Evolutionary conservation across 37 sponge, comb jelly and placozoan species (phyloP).

Genomic region (Chondrilla cf. caribensis): DNA sequence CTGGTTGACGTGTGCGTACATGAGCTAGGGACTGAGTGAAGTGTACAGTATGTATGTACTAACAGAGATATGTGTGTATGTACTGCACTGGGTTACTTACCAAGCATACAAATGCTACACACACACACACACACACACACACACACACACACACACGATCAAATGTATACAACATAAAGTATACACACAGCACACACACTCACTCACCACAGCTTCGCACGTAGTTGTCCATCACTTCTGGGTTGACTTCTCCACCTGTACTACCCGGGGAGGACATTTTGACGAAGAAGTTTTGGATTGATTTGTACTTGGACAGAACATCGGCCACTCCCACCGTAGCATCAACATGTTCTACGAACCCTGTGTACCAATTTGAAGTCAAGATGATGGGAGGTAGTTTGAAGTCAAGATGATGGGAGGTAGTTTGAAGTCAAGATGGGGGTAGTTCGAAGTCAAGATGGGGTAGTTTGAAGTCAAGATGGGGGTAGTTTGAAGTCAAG

Average conservation of each 20-base stretch:
- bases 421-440: no score
- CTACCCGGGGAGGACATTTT: conserved; percentile 14
- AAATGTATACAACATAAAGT: neutral
- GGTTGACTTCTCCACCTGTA: conserved; percentile 49
- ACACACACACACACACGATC: conserved; percentile 17
- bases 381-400: neutral
- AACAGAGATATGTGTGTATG: neutral
- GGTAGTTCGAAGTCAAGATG: no score
- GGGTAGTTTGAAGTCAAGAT: no score
- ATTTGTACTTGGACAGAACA: conserved; percentile 70
- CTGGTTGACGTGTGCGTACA: no score
- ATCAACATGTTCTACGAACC: conserved; percentile 81
- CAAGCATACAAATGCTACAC: neutral
- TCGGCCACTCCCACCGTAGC: conserved; percentile 77
- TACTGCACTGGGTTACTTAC: neutral
- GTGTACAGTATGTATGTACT: neutral
- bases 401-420: neutral
- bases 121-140: neutral
- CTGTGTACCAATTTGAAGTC: conserved; percentile 34
- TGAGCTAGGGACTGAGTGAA: neutral
- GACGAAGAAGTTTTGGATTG: conserved; percentile 71
- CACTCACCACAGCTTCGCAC: conserved; percentile 91
- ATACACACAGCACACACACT: neutral
- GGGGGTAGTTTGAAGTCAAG: no score
- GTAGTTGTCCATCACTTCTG: conserved; percentile 98